A percentile compares a stretch with the other conserved stretches of the same genome.
Conservation (phyloP, 2,113 vertebrate species). For the Candoia aspera region DNA sequence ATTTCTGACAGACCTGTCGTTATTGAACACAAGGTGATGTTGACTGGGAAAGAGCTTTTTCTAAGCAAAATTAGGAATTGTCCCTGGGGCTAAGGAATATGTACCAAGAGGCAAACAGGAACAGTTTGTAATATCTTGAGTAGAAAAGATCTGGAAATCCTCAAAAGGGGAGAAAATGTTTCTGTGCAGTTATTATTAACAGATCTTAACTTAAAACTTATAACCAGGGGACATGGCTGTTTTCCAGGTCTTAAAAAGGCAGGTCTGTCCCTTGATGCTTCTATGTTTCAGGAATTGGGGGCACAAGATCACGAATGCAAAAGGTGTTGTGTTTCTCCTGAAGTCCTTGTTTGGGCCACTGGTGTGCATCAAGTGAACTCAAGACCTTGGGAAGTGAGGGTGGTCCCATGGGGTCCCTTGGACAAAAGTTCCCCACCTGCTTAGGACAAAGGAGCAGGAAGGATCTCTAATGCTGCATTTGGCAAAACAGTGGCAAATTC, state of each 20-base stretch:
- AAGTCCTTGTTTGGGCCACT: background rate
- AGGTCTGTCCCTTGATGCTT: background rate
- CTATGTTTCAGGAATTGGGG: background rate
- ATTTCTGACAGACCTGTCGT: background rate
- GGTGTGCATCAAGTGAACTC: background rate
- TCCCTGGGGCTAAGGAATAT: background rate
- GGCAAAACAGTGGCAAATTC: background rate
- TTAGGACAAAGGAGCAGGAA: background rate
- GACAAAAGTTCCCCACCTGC: background rate
- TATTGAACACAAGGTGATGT: background rate
- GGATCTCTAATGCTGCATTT: background rate
- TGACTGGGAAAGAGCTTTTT: background rate
- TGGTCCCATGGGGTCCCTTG: background rate
- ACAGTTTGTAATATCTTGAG: background rate
- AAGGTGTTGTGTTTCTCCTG: background rate
- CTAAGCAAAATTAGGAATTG: background rate
- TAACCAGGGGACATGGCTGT: background rate
- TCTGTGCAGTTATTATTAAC: background rate
- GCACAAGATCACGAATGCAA: background rate
- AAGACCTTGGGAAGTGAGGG: background rate
- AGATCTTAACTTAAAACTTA: background rate
- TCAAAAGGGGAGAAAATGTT: background rate
- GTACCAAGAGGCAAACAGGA: background rate
- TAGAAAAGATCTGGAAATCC: background rate
- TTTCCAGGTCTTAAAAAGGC: background rate